These are phyloP conservation scores for Pagetopsis macropterus DNA, from an alignment of 2,797 vertebrate genomes.

Conservation along the genomic window DNA sequence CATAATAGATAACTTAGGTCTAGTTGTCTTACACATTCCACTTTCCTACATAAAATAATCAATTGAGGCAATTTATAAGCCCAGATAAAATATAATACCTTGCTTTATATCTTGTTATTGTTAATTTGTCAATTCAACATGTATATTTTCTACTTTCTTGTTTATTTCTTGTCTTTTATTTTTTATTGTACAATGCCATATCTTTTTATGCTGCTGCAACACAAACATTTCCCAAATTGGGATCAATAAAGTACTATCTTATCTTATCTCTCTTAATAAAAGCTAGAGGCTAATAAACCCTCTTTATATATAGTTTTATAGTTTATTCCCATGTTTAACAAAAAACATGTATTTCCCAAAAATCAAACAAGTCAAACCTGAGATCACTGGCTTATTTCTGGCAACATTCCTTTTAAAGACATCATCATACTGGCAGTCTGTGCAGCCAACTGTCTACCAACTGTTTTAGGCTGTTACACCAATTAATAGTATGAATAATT, in stretches of 20 bases:
- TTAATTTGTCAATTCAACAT: too few species aligned
- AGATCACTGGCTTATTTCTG: neutral
- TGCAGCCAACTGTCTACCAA: conserved; percentile 26
- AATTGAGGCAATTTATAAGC: neutral
- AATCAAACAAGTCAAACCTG: neutral
- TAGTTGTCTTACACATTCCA: too few species aligned
- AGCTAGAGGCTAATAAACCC: neutral
- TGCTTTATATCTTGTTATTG: too few species aligned
- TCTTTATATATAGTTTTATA: neutral
- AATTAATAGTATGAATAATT: neutral
- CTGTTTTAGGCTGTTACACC: conserved; percentile 9
- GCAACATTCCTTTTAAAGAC: conserved; percentile 1
- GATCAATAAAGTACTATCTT: too few species aligned
- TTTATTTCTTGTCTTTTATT: too few species aligned
- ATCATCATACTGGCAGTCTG: conserved; percentile 6
- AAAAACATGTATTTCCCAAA: neutral
- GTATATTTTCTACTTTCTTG: too few species aligned
- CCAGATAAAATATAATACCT: neutral
- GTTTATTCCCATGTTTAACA: neutral
- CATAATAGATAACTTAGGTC: too few species aligned
- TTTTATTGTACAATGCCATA: too few species aligned
- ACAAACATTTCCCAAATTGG: too few species aligned
- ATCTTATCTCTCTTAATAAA: neutral
- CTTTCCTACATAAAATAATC: neutral
- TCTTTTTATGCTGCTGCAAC: too few species aligned